phyloP scores from a whole-genome alignment of 2,113 vertebrate species.

The Lepus americanus region DNA sequence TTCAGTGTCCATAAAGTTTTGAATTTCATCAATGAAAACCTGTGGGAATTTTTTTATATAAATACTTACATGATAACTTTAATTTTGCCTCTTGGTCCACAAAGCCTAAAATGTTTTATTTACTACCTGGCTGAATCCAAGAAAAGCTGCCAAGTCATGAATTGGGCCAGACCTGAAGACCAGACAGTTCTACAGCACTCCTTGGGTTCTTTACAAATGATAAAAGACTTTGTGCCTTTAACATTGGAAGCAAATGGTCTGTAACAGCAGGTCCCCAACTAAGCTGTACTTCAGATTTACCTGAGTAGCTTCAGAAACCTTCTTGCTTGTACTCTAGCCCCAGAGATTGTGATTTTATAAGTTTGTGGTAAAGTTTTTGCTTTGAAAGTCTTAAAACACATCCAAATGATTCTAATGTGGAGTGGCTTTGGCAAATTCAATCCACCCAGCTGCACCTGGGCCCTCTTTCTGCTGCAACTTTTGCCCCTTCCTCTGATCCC shows the following conservation, averaged over 20 bases:
- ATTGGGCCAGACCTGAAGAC: neutral
- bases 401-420: neutral
- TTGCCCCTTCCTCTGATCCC: neutral
- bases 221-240: neutral
- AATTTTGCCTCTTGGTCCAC: constrained; percentile 16
- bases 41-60: neutral
- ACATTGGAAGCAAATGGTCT: neutral
- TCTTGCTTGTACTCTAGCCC: neutral
- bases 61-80: neutral
- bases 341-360: neutral
- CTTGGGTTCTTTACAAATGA: constrained; percentile 16
- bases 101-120: constrained; percentile 47
- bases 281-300: neutral
- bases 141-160: constrained; percentile 12
- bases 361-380: neutral
- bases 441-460: neutral
- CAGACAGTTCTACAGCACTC: constrained; percentile 11
- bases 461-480: neutral
- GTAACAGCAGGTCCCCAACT: neutral
- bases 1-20: neutral
- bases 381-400: neutral
- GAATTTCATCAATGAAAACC: neutral
- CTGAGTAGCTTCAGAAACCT: neutral
- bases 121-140: neutral
- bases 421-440: neutral